phyloP scores from a whole-genome alignment of 2,113 vertebrate genomes.

The Dromaius novaehollandiae region DNA sequence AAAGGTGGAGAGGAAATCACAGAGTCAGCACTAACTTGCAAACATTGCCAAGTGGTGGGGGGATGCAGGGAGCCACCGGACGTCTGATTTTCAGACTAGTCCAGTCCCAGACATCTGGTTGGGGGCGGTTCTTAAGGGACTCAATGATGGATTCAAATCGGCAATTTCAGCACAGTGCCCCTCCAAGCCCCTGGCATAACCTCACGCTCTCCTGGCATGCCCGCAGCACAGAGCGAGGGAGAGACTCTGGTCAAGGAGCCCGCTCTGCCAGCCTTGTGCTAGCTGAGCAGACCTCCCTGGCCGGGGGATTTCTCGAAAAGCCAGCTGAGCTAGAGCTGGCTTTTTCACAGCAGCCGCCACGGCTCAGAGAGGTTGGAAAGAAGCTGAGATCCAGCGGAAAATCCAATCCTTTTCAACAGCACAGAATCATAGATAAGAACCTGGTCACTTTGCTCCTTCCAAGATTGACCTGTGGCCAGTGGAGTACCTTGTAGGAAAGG shows the following conservation, averaged over 20 bases:
- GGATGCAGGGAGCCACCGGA: not conserved
- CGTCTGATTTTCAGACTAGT: not conserved
- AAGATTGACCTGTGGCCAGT: fast-evolving
- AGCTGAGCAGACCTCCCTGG: not conserved
- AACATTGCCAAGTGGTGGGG: not conserved
- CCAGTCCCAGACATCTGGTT: not conserved
- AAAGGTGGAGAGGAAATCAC: not conserved
- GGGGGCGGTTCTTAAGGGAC: not conserved
- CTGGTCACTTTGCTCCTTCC: not conserved
- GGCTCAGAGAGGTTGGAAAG: not conserved
- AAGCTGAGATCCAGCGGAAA: not conserved
- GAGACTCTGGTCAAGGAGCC: not conserved
- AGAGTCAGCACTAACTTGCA: not conserved
- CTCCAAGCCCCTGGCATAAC: not conserved
- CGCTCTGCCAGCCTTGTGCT: not conserved
- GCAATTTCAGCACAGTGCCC: too few species aligned
- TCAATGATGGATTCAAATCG: fast-evolving
- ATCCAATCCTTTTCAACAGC: not conserved
- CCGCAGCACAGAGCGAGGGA: too few species aligned
- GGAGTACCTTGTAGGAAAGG: fast-evolving
- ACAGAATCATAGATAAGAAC: not conserved
- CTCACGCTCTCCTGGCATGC: not conserved
- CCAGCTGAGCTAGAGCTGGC: fast-evolving
- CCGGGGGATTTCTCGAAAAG: fast-evolving
- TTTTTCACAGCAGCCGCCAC: not conserved